Base-by-base conservation (phyloP, 1,140 invertebrate genomes). In the Anoplolepis gracilipes region DNA sequence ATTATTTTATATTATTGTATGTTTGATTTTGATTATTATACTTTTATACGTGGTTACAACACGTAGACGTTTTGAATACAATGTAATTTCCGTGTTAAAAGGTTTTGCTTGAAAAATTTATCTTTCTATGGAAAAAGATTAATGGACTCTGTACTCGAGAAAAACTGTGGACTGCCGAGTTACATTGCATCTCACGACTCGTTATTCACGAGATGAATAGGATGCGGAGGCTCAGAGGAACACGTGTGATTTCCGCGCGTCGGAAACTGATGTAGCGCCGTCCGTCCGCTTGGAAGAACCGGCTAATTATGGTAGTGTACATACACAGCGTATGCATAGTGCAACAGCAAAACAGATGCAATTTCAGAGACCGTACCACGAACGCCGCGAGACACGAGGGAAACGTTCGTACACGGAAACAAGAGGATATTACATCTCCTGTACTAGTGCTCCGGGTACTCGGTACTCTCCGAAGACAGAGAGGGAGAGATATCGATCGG, bases 201-300 rank as follows among this genome's bases (percentile, higher is more conserved):
- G 67, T 72, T 69, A 59, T 57, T 59, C 30, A 4, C 36, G 36
- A 57, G 36, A 73, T 57, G 72, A 82, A 82, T 82, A 53, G 72
- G 30, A 19, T 42, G 28, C 19, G 53, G 65, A 61, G 70, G 36
- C 42, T 30, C 36, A 36, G 69, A 62, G 61, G 16, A 42, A n/a
- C 22, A 85, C 59, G 73, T 61, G 72, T 65, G 82, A 85, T 77
- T 85, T 85, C 70, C 73, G 25, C 13, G 36, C 22, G 73, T 22
- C 36, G 46, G 69, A 49, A 19, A 13, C 79, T 85, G 75, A 69
- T 59, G 75, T 59, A 59, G 49, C 33, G 39, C 61, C 13, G 39
- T 77, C 16, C 36, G 73, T 85, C 42, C 82, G 81, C 70, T 87
- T 67, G 76, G 75, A 87, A 89, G 86, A 90, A 86, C 79, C 69